Conservation (phyloP, 2,113 vertebrate genomes). For the Gallinago media region DNA sequence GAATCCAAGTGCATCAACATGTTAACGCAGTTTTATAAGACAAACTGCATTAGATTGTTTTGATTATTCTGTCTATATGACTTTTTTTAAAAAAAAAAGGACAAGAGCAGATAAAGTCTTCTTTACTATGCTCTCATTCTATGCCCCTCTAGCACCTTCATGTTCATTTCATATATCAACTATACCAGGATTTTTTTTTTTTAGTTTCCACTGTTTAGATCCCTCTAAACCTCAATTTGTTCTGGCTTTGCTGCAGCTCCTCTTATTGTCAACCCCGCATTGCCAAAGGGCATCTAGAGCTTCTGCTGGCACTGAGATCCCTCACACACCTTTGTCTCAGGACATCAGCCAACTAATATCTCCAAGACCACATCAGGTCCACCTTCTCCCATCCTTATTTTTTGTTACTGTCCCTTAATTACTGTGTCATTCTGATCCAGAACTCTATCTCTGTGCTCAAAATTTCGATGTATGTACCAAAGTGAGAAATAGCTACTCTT, state of each 20-base stretch:
- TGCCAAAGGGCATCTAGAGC: background rate
- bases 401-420: background rate
- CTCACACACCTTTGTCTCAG: background rate
- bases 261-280: background rate
- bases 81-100: background rate
- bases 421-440: background rate
- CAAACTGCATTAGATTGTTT: background rate
- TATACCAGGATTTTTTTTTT: background rate
- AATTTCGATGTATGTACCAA: background rate
- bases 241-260: background rate
- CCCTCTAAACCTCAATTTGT: background rate
- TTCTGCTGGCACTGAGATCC: background rate
- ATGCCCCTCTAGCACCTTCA: background rate
- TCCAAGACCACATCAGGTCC: background rate
- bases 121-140: background rate
- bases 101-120: background rate
- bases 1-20: background rate
- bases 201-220: background rate
- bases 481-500: background rate
- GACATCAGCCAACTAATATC: background rate
- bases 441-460: background rate
- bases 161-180: accelerated
- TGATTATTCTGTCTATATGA: background rate
- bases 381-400: background rate
- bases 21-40: background rate